Percentiles rank a stretch among this genome's conserved stretches.
phyloP scores from a whole-genome alignment of 2,113 vertebrate genomes.

The Myiopsitta monachus region DNA sequence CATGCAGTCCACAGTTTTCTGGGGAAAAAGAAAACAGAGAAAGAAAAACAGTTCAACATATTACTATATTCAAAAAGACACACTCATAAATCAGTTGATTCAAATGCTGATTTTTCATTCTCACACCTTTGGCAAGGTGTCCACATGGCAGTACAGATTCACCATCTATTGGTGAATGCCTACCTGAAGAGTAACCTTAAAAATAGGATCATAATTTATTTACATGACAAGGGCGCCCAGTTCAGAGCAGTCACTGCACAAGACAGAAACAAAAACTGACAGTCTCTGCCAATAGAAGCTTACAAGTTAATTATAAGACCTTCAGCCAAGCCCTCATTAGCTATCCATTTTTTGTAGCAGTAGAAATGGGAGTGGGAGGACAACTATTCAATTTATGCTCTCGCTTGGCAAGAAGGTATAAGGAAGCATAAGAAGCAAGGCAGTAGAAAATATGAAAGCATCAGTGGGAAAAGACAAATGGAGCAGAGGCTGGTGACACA shows the following conservation, averaged over 20 bases:
- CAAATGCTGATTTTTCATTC: neutral
- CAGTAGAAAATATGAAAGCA: neutral
- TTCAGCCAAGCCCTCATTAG: neutral
- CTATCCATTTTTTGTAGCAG: neutral
- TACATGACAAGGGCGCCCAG: neutral
- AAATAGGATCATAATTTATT: neutral
- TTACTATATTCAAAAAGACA: neutral
- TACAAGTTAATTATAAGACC: neutral
- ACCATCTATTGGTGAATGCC: neutral
- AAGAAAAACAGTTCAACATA: neutral
- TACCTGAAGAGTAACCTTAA: neutral
- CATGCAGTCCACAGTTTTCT: conserved; percentile 99
- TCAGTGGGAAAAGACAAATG: neutral
- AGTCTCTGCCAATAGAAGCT: neutral
- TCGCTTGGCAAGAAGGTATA: neutral
- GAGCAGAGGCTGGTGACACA: neutral
- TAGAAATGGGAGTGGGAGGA: neutral
- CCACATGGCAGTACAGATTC: neutral
- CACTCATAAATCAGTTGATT: neutral
- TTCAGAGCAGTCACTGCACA: neutral
- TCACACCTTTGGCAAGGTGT: neutral
- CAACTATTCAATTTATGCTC: neutral
- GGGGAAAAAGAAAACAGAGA: conserved; percentile 24
- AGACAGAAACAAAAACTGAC: conserved; percentile 4
- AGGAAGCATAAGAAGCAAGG: neutral